Evolutionary conservation across 2,113 vertebrate genomes (phyloP), one percentile per base, ranked within the genome.

Genomic region (Scolopax mira): DNA sequence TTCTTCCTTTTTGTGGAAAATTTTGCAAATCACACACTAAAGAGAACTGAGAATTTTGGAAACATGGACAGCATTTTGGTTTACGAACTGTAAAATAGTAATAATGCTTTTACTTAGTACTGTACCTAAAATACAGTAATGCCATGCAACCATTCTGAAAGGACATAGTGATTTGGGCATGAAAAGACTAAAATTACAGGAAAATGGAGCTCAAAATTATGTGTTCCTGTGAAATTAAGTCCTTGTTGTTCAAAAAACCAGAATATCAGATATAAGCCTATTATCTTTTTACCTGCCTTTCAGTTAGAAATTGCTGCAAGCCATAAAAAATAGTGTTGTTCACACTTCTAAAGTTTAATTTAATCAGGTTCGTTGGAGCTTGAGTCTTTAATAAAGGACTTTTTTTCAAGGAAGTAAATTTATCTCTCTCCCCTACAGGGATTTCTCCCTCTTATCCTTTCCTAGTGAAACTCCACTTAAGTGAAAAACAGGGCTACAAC

Each of bases 381-480:
- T 48, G 24, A 88, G 65, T 73, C 72, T 86, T 92, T 77, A 93
- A 79, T 79, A 94, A 93, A 88, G 28, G 72, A 41, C 28, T 30
- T 71, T 94, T 72, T 94, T 94, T 91, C 13, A 79, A 64, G 55
- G 81, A 97, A 92, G 39, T 69, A 95, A 94, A 96, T 51, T 82
- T 94, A 62, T 64, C 65, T 96, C 60, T 83, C 74, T 80, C n/a
- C 44, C 64, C 78, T 87, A 94, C 58, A 81, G 93, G 52, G 74
- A 88, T 95, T 90, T 82, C n/a, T 58, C 52, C 25, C 67, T 91
- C 80, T 93, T 67, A 94, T 80, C 27, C 70, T 80, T 49, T 81
- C 35, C 70, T 48, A 66, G 46, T 66, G 39, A 58, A 95, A 88
- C 15, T 93, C 60, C 85, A 11, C 58, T 95, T 9, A 86, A 91